These are phyloP conservation scores for Micrasema longulum DNA, from an alignment of 1,140 invertebrate species.

Conservation along the genomic window DNA sequence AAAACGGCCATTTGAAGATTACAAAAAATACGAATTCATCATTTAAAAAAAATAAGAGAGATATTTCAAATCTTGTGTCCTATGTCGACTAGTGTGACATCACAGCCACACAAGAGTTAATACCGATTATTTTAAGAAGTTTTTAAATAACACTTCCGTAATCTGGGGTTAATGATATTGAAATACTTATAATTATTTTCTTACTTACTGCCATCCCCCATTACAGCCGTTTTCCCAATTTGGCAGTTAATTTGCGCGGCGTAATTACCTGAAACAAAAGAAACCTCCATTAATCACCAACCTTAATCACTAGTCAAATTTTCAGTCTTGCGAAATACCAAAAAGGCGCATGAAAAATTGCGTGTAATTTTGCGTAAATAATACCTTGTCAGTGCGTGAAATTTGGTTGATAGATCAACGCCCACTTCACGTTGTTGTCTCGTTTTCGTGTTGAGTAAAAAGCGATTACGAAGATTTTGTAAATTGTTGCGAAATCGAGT, in stretches of 20 bases:
- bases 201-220: too few species aligned
- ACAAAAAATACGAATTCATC: too few species aligned
- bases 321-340: too few species aligned
- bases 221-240: not conserved
- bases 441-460: not conserved
- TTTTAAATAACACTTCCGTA: too few species aligned
- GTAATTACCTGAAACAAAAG: slow-evolving; percentile 23
- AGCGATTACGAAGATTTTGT: not conserved
- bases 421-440: not conserved
- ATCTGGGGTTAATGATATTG: too few species aligned
- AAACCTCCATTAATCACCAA: slow-evolving; percentile 7
- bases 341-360: not conserved
- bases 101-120: too few species aligned
- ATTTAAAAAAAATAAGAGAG: too few species aligned
- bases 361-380: not conserved
- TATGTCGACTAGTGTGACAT: too few species aligned
- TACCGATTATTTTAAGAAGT: too few species aligned
- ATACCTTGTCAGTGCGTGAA: slow-evolving; percentile 13
- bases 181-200: too few species aligned
- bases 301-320: not conserved
- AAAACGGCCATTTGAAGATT: too few species aligned
- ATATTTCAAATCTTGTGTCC: too few species aligned
- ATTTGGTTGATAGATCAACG: slow-evolving; percentile 11
- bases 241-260: not conserved
- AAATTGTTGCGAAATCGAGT: not conserved